Evolutionary conservation across 2,797 vertebrate species (phyloP).

Genomic region (Loriculus beryllinus): DNA sequence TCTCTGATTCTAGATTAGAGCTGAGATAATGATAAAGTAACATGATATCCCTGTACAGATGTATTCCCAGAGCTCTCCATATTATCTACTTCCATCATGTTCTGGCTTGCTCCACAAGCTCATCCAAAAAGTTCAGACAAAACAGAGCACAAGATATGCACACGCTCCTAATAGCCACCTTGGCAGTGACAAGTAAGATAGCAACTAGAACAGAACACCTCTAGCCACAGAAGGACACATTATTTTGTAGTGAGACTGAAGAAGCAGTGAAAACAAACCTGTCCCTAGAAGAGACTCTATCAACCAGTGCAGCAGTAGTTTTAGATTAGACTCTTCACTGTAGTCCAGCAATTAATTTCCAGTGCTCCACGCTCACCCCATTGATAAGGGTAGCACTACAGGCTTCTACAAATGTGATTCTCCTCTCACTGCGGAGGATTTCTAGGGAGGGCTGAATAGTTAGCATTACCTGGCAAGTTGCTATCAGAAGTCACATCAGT

Average conservation of each 20-base stretch:
- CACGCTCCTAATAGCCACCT: neutral
- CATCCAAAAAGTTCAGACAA: neutral
- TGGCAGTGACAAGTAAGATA: neutral
- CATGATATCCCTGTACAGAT: neutral
- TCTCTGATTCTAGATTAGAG: neutral
- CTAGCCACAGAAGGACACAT: neutral
- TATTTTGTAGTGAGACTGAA: neutral
- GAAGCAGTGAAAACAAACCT: neutral
- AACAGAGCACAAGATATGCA: accelerated
- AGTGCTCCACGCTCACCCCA: neutral
- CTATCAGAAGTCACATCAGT: neutral
- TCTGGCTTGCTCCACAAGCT: constrained; percentile 4
- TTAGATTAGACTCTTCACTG: neutral
- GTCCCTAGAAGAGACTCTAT: neutral
- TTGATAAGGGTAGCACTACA: neutral
- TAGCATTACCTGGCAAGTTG: neutral
- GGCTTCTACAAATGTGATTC: neutral
- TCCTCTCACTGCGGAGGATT: neutral
- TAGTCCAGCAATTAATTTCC: neutral
- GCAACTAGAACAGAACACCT: neutral
- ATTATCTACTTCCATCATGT: neutral
- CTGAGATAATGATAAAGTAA: neutral
- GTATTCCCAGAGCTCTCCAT: neutral
- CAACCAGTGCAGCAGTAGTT: neutral
- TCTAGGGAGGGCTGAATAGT: neutral